Conservation (phyloP, 2,797 vertebrate genomes). For the Gymnoscopelus microlampas region DNA sequence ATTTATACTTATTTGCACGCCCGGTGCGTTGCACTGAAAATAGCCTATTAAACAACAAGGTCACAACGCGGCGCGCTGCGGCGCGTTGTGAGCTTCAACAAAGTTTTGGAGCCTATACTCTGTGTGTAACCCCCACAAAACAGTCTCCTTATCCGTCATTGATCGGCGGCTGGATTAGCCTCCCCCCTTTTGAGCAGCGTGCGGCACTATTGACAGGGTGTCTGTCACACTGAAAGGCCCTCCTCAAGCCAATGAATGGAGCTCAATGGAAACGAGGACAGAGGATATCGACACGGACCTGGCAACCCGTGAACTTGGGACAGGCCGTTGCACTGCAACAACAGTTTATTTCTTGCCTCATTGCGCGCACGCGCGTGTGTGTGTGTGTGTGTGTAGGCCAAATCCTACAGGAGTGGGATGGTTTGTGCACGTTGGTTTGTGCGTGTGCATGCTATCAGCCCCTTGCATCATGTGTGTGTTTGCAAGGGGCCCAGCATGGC, state of each 20-base stretch:
- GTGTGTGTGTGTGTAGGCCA: conserved; percentile 5
- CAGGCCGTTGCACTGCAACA: conserved; percentile 30
- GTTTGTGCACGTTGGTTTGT: conserved; percentile 10
- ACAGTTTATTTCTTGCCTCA: conserved; percentile 5
- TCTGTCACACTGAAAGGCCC: conserved; percentile 52
- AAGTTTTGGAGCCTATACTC: conserved; percentile 7
- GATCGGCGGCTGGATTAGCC: conserved; percentile 68
- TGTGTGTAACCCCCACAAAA: neutral
- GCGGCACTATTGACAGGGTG: conserved; percentile 58
- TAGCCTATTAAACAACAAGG: too few species aligned
- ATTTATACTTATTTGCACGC: too few species aligned
- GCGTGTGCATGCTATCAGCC: conserved; percentile 34
- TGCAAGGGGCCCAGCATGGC: conserved; percentile 25
- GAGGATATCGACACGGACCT: conserved; percentile 45
- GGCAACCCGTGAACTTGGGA: conserved; percentile 39
- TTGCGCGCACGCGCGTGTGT: neutral
- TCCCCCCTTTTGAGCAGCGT: conserved; percentile 50
- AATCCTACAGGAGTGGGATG: too few species aligned
- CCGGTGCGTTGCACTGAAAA: too few species aligned
- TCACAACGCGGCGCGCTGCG: too few species aligned
- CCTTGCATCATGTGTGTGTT: conserved; percentile 15
- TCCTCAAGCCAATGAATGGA: conserved; percentile 48
- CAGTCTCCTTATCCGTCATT: conserved; percentile 63
- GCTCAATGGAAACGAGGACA: conserved; percentile 24
- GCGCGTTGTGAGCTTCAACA: too few species aligned